Percentiles rank a stretch among this genome's conserved stretches.
phyloP scores from a whole-genome alignment of 2,797 vertebrate species.

The Sebastolobus altivelis region DNA sequence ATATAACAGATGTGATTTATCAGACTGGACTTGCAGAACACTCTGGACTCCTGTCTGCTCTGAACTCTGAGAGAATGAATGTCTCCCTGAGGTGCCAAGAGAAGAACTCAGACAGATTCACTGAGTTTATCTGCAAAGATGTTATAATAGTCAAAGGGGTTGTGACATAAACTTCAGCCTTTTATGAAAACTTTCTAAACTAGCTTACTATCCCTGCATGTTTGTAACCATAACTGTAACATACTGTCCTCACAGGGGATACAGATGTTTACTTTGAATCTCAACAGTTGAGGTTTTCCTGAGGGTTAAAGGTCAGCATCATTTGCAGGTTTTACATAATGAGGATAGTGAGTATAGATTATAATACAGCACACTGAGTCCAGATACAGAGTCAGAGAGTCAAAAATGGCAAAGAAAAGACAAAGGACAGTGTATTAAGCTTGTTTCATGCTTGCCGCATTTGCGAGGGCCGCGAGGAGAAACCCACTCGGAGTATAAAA shows the following conservation, averaged over 20 bases:
- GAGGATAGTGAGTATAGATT: conserved; percentile 22
- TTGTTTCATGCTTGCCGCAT: too few relatives aligned
- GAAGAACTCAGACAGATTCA: conserved; percentile 34
- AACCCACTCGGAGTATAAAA: too few relatives aligned
- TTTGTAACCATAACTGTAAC: conserved; percentile 15
- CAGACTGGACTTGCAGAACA: conserved; percentile 10
- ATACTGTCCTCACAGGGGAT: conserved; percentile 1
- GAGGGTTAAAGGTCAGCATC: conserved; percentile 60
- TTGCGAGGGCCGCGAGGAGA: too few relatives aligned
- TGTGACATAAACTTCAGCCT: neutral
- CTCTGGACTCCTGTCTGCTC: conserved; percentile 7
- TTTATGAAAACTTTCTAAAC: conserved; percentile 11
- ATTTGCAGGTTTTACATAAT: conserved; percentile 28
- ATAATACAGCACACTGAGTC: conserved; percentile 23
- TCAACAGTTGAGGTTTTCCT: conserved; percentile 56
- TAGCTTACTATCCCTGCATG: conserved; percentile 17
- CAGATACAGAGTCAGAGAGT: conserved; percentile 6
- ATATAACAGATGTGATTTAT: neutral
- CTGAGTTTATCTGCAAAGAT: conserved; percentile 11
- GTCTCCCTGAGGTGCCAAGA: conserved; percentile 57
- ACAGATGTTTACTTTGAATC: conserved; percentile 34
- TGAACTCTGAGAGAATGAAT: conserved; percentile 31
- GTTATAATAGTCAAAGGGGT: conserved; percentile 14
- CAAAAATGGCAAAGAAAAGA: conserved; percentile 16
- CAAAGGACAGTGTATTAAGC: neutral